Evolutionary conservation across 92 coral and sea anemone species (phyloP), one percentile per base, ranked within the genome.

Genomic region (Porites cylindrica): DNA sequence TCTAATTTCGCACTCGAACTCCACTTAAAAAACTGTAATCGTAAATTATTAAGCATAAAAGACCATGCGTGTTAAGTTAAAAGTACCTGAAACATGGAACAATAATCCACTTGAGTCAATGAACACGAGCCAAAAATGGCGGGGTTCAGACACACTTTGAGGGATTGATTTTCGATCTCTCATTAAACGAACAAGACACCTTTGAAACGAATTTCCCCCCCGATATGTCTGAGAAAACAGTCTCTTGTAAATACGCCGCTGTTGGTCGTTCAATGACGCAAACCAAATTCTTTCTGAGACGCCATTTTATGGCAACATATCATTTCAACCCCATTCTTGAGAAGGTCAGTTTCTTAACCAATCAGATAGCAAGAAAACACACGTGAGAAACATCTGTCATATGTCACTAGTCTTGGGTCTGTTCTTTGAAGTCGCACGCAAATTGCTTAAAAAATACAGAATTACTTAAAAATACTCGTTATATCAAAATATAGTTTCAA

Each of bases 381-480:
- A 73, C 74, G 80, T 63, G 87, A 83, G 24, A 17, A 75, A 83
- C 87, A 83, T 83, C 87, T 83, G 87, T 83, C 87, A 83, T 43
- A 21, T 73, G 72, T 73, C 87, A 82, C 10, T 56, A 65, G 70
- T 78, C 82, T 78, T 78, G 32, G 83, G 14, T 17, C 38, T 77
- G 81, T 79, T 79, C 84, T 16, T 38, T 59, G 58, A 12, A 67
- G 66, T 76, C 65, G 77, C 86, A 70, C 78, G 78, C 86, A 82
- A 82, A 70, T 51, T 67, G 60, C 4, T 9, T 58, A n/a, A 51
- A 17, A 51, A 80, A 38, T 38, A 38, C 47, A 51, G 21, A 67
- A 26, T 80, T 64, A 7, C n/a, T 23, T 47, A 29, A 32, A 32
- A 70, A 69, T 26, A 29, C 16, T 6, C 51, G 74, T 59, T 26